Percentiles rank a stretch among this genome's conserved stretches.
phyloP scores from a whole-genome alignment of 1,140 invertebrate species.

The Tetranychus urticae region DNA sequence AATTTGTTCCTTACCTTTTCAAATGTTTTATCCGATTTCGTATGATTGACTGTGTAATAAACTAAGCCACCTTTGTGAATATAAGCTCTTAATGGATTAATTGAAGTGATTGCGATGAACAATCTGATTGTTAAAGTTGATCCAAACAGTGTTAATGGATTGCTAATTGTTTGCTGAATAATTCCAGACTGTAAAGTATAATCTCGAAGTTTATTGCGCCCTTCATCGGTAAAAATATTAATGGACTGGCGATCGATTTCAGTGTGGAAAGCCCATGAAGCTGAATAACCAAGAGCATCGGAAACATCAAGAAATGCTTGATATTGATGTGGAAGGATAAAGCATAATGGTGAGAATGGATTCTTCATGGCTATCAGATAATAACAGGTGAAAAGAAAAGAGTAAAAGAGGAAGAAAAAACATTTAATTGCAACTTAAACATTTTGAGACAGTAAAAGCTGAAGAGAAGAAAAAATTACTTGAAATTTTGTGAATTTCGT shows the following conservation, averaged over 20 bases:
- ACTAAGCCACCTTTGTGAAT: constrained; percentile 16
- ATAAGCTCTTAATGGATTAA: constrained; percentile 16
- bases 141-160: constrained; percentile 14
- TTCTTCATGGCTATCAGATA: neutral
- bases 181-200: constrained; percentile 5
- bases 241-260: constrained; percentile 1
- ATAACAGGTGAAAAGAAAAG: neutral
- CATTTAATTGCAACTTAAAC: neutral
- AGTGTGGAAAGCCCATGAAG: constrained; percentile 10
- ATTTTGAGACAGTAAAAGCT: neutral
- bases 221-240: constrained; percentile 8
- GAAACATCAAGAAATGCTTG: constrained; percentile 15
- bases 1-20: too few species aligned
- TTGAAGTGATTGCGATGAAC: constrained; percentile 16
- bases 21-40: constrained; percentile 8
- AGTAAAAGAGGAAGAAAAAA: neutral
- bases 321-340: constrained; percentile 13
- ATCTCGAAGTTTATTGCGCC: constrained; percentile 8
- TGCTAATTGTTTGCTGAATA: constrained; percentile 11
- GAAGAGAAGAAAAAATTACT: constrained; percentile 2
- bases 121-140: constrained; percentile 15
- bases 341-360: constrained; percentile 12
- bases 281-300: constrained; percentile 13
- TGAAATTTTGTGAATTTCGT: constrained; percentile 4
- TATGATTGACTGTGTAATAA: neutral